These are phyloP conservation scores for Montipora capitata DNA, from an alignment of 92 coral and sea anemone species.

Conservation along the genomic window DNA sequence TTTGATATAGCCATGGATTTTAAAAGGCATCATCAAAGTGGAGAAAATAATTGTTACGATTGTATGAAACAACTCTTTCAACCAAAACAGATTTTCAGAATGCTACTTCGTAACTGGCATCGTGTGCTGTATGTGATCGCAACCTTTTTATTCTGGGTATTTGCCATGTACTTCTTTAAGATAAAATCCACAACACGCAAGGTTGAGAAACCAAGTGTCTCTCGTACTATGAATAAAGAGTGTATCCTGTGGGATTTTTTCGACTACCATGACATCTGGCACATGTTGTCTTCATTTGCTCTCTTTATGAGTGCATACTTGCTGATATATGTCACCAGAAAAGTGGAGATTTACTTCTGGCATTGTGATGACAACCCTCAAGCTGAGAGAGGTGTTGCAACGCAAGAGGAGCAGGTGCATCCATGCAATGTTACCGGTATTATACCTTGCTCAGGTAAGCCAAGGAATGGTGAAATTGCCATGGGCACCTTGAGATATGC, in stretches of 20 bases:
- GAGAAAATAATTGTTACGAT: conserved; percentile 1
- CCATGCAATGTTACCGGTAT: background rate
- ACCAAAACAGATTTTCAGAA: background rate
- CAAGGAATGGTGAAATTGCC: background rate
- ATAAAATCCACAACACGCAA: conserved; percentile 87
- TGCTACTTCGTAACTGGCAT: conserved; percentile 64
- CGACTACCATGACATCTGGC: conserved; percentile 99
- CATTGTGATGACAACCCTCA: conserved; percentile 56
- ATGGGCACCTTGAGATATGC: background rate
- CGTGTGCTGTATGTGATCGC: conserved; percentile 73
- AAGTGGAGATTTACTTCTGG: conserved; percentile 81
- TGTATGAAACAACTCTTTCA: conserved; percentile 23
- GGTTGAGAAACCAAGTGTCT: conserved; percentile 82
- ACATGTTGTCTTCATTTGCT: conserved; percentile 96
- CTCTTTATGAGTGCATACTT: conserved; percentile 92
- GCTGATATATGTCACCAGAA: conserved; percentile 86
- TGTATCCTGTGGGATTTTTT: conserved; percentile 97
- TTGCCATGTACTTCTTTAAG: conserved; percentile 95
- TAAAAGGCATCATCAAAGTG: conserved; percentile 10
- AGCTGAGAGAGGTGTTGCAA: background rate
- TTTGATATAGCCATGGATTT: conserved; percentile 61
- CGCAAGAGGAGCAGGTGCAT: background rate
- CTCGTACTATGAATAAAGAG: conserved; percentile 85
- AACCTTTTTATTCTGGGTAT: conserved; percentile 89
- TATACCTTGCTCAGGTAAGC: conserved; percentile 17